Evolutionary conservation across 2,888 invertebrate genomes (phyloP).

Genomic region (Mimachlamys varia): DNA sequence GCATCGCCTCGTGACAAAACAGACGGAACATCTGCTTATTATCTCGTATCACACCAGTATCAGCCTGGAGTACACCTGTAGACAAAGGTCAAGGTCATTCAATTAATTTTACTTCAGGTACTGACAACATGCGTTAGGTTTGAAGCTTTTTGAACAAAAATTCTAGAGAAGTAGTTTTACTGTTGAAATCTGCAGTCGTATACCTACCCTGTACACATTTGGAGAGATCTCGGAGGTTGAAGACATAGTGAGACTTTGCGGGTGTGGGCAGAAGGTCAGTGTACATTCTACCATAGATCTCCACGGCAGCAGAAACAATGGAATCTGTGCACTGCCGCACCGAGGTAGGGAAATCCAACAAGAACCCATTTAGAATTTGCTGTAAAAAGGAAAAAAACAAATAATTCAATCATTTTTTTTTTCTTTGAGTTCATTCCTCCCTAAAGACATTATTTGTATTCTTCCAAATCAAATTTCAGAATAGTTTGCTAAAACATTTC

Average conservation of each 20-base stretch:
- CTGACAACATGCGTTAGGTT: neutral
- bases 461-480: too few relatives aligned
- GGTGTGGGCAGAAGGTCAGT: slow-evolving; percentile 81
- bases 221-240: slow-evolving; percentile 87
- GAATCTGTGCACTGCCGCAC: slow-evolving; percentile 78
- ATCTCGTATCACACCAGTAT: slow-evolving; percentile 82
- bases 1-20: slow-evolving; percentile 81
- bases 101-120: neutral
- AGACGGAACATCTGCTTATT: slow-evolving; percentile 79
- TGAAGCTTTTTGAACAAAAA: too few relatives aligned
- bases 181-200: too few relatives aligned
- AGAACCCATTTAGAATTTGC: slow-evolving; percentile 88
- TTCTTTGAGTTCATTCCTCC: too few relatives aligned
- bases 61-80: slow-evolving; percentile 89
- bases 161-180: too few relatives aligned
- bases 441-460: too few relatives aligned
- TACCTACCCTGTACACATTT: slow-evolving; percentile 91
- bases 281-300: slow-evolving; percentile 81
- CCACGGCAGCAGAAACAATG: slow-evolving; percentile 80
- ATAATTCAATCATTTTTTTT: neutral
- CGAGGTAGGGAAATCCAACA: slow-evolving; percentile 88
- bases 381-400: slow-evolving; percentile 57
- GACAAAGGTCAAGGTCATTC: slow-evolving; percentile 35
- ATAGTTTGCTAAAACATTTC: too few relatives aligned
- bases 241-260: slow-evolving; percentile 82